Conservation (phyloP, 2,888 invertebrate species). For the Cephus sareptanus region DNA sequence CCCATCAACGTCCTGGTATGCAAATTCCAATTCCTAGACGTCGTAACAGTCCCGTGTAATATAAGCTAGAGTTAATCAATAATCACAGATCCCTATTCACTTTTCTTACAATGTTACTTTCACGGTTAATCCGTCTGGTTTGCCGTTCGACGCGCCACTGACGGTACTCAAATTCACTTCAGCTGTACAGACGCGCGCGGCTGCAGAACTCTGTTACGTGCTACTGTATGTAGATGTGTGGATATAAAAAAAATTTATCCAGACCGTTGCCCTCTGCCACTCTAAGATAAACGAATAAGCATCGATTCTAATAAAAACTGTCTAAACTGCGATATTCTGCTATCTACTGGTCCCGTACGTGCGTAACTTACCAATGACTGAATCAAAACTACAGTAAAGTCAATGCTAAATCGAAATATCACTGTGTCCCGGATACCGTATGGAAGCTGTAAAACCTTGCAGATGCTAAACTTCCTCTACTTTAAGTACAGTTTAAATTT, state of each 20-base stretch:
- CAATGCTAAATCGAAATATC: conserved; percentile 58
- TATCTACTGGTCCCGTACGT: not conserved
- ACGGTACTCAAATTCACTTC: not conserved
- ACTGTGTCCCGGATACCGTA: conserved; percentile 5
- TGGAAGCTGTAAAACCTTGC: not conserved
- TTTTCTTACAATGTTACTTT: not conserved
- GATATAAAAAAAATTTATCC: not conserved
- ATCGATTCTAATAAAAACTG: not conserved
- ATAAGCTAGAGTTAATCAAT: not conserved
- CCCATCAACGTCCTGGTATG: conserved; percentile 61
- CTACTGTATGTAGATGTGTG: not conserved
- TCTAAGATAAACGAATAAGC: not conserved
- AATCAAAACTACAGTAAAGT: conserved; percentile 45
- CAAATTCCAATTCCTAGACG: not conserved
- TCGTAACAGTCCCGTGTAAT: not conserved
- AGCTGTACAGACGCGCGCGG: not conserved
- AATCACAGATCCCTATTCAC: not conserved
- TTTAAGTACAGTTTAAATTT: not conserved
- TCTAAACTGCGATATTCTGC: not conserved
- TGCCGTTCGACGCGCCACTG: not conserved
- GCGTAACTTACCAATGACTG: not conserved
- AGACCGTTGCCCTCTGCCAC: not conserved
- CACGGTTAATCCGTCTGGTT: not conserved
- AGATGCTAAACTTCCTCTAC: not conserved
- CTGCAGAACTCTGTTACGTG: not conserved